Evolutionary conservation across 2,888 invertebrate species (phyloP), one percentile per base, ranked within the genome.

Genomic region (Oligia latruncula): DNA sequence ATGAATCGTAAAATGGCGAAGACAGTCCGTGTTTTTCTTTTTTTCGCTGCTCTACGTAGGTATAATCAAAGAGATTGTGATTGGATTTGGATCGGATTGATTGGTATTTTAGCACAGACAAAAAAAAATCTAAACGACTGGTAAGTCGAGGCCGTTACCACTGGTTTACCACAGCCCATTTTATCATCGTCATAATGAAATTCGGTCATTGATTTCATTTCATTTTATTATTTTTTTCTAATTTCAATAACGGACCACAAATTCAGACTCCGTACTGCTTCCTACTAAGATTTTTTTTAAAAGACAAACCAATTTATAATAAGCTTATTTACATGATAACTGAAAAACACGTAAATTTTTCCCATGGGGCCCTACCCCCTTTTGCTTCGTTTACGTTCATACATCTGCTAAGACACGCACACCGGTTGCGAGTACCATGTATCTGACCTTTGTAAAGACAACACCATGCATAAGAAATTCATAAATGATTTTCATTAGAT

Each of bases 161-260:
- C 29, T 29, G 29, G 29, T 1, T 29, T 29, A 40, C 40, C 40
- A 40, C 40, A 4, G 40, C 40, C 40, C 40, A 40, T 40, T 40
- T 40, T 46, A 46, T 11, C 13, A 46, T 46, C 3, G 46, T 46
- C 46, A 13, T 46, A 13, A 2, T 13, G 46, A 46, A 46, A 46
- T 46, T 46, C 46, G 13, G 11, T 60, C 23, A 8, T 11, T 23
- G 0, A 23, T 3, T 23, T 8, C 0, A n/a, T 1, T 52, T 55
- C 0, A 15, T 15, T 15, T 52, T 23, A 0, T 23, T 55, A 9
- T 40, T 11, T n/a, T 60, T 35, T 65, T 64, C 35, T 17, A 9
- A 3, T 35, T 0, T 17, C 11, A 5, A 4, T 40, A 11, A 23
- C 5, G 0, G 3, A 0, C 5, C 11, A 40, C 5, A 40, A 23